Evolutionary conservation across 2,888 invertebrate species (phyloP).

Genomic region (Amiota mariae): DNA sequence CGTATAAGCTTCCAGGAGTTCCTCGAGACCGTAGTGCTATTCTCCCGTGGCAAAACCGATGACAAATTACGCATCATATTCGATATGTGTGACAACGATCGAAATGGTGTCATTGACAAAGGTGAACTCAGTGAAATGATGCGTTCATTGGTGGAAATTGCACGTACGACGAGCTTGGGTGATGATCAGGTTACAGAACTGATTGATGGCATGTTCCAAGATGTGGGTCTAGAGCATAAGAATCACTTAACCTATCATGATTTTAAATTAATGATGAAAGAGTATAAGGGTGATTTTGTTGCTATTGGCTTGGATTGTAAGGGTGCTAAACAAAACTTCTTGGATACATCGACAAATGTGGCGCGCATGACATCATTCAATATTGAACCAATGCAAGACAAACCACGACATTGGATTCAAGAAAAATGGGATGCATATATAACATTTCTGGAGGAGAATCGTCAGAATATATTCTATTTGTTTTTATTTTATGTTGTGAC

Average conservation of each 20-base stretch:
- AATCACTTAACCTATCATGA: slow-evolving; percentile 92
- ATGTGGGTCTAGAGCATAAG: slow-evolving; percentile 91
- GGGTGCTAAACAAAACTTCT: slow-evolving; percentile 94
- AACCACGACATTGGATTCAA: slow-evolving; percentile 80
- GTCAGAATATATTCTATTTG: slow-evolving; percentile 95
- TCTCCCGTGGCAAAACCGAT: slow-evolving; percentile 93
- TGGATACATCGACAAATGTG: slow-evolving; percentile 95
- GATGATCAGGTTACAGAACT: slow-evolving; percentile 93
- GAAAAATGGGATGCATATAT: slow-evolving; percentile 90
- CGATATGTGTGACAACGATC: slow-evolving; percentile 97
- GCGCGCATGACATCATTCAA: slow-evolving; percentile 96
- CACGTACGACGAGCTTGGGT: slow-evolving; percentile 90
- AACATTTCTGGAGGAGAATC: slow-evolving; percentile 94
- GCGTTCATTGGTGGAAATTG: slow-evolving; percentile 92
- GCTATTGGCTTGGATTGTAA: slow-evolving; percentile 96
- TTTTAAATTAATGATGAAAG: slow-evolving; percentile 96
- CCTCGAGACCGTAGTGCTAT: slow-evolving; percentile 92
- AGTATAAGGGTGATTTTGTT: slow-evolving; percentile 95
- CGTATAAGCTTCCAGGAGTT: slow-evolving; percentile 97
- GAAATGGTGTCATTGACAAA: slow-evolving; percentile 95
- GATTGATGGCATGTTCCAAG: slow-evolving; percentile 95
- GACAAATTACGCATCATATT: slow-evolving; percentile 95
- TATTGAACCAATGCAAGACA: slow-evolving; percentile 86
- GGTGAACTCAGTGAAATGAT: slow-evolving; percentile 95
- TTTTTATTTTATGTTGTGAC: slow-evolving; percentile 96